These are phyloP conservation scores for Bryconaethiops microstoma DNA, from an alignment of 2,797 vertebrate species.

Conservation along the genomic window DNA sequence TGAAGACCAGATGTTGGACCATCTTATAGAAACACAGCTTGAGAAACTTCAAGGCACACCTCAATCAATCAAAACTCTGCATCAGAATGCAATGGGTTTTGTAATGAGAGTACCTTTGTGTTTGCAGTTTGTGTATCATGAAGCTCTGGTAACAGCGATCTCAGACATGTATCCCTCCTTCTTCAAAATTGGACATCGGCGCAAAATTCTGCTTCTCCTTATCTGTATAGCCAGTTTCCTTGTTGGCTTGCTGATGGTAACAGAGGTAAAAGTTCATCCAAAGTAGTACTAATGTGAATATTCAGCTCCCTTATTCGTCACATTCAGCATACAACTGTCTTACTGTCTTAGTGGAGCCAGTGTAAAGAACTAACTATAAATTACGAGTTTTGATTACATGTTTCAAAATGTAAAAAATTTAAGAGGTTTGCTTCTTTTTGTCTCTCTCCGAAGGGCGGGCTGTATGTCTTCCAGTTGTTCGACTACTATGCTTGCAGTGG, in stretches of 20 bases:
- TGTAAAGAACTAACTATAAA: background rate
- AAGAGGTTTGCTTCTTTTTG: background rate
- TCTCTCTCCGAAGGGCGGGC: conserved; percentile 71
- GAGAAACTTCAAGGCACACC: background rate
- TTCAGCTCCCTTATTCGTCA: background rate
- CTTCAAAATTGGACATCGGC: conserved; percentile 79
- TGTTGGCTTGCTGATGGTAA: conserved; percentile 88
- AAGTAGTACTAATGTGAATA: background rate
- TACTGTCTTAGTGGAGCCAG: background rate
- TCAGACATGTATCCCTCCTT: conserved; percentile 87
- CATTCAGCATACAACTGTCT: background rate
- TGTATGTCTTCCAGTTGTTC: conserved; percentile 81
- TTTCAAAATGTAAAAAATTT: background rate
- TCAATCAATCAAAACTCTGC: background rate
- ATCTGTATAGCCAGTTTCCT: conserved; percentile 82
- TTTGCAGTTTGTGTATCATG: conserved; percentile 87
- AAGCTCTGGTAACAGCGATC: conserved; percentile 90
- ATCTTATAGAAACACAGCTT: background rate
- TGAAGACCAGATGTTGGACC: background rate
- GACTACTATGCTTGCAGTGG: conserved; percentile 82
- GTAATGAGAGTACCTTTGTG: conserved; percentile 4
- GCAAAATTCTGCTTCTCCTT: conserved; percentile 87
- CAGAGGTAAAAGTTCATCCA: conserved; percentile 80
- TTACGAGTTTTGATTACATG: background rate
- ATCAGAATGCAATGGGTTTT: background rate